A percentile compares a stretch with the other conserved stretches of the same genome.
phyloP scores from a whole-genome alignment of 2,113 vertebrate species.

The Indicator indicator region DNA sequence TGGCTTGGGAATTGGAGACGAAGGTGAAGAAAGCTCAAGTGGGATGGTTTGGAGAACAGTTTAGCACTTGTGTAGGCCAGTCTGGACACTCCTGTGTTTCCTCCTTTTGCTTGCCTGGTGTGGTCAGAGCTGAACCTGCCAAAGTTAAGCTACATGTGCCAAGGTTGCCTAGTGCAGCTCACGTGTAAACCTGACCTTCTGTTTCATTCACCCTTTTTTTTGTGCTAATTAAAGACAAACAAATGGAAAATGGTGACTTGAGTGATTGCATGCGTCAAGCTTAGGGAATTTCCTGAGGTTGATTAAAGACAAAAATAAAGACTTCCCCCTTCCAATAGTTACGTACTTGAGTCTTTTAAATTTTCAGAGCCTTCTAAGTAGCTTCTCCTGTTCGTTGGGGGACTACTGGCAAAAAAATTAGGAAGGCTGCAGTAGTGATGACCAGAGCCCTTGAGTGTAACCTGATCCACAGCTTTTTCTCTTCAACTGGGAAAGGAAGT shows the following conservation, averaged over 20 bases:
- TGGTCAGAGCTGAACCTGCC: background rate
- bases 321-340: background rate
- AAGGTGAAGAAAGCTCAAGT: conserved; percentile 6
- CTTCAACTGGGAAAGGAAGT: conserved; percentile 54
- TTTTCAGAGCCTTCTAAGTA: background rate
- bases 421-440: background rate
- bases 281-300: conserved; percentile 19
- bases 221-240: background rate
- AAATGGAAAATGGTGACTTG: conserved; percentile 4
- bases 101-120: background rate
- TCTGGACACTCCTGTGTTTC: background rate
- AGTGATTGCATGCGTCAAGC: background rate
- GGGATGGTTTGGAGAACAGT: background rate
- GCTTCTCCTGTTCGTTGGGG: background rate
- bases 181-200: background rate
- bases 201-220: background rate
- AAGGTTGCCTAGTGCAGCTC: background rate
- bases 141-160: background rate
- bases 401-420: background rate
- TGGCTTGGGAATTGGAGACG: background rate
- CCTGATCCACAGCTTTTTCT: conserved; percentile 54
- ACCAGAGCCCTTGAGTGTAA: conserved; percentile 35
- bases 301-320: background rate
- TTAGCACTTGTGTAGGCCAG: background rate
- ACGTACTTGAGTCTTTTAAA: background rate